Evolutionary conservation across 2,797 vertebrate genomes (phyloP), one percentile per base, ranked within the genome.

Genomic region (Dallia pectoralis): DNA sequence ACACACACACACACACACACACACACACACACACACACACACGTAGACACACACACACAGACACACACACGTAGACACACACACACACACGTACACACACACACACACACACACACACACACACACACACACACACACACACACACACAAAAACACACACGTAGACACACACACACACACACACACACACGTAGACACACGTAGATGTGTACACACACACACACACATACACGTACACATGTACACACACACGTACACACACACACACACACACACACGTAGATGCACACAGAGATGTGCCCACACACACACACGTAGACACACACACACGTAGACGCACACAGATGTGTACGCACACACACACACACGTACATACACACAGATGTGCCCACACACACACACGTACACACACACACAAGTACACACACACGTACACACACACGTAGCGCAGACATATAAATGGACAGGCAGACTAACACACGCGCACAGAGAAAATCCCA

Each of bases 41-140:
- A 30, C n/a, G n/a, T n/a, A n/a, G n/a, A n/a, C n/a, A n/a, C n/a
- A n/a, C n/a, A n/a, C n/a, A n/a, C n/a, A n/a, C n/a, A n/a, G n/a
- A n/a, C n/a, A n/a, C n/a, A 91, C 92, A 92, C 92, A 93, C 90
- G 88, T 89, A 86, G 83, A 85, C 25, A 22, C 11, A 91, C 82
- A n/a, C 74, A 81, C 79, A 76, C n/a, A 70, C 67, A 84, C 81
- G 83, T 79, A 72, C 63, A 76, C 40, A 33, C 4, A 5, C 25
- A 61, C 49, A 48, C 32, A 32, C 7, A 40, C 72, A 40, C 32
- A 66, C 32, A 19, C 44, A 15, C 66, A 40, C 51, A 91, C 92
- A 92, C 92, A 93, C 90, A 88, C 89, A 86, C 83, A 85, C 25
- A 22, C 11, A 91, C 82, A 76, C n/a, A 70, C 67, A 84, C 81